Evolutionary conservation across 2,797 vertebrate species (phyloP).

Genomic region (Thaleichthys pacificus): DNA sequence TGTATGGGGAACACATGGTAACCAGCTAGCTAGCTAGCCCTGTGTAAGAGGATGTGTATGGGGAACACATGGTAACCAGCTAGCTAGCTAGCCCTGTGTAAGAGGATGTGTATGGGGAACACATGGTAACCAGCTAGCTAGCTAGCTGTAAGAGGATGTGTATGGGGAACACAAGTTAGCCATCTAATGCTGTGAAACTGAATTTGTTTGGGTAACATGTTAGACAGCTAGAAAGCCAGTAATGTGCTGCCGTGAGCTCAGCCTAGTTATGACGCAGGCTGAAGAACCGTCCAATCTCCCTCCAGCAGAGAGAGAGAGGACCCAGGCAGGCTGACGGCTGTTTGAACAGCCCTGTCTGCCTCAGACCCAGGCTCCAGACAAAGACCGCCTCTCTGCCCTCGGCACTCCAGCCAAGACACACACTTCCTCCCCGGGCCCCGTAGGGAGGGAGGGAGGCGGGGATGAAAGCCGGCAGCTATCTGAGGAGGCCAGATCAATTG

Average conservation of each 20-base stretch:
- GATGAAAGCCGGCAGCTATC: slow-evolving; percentile 29
- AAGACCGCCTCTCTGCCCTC: slow-evolving; percentile 27
- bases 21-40: no score
- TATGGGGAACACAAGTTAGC: neutral
- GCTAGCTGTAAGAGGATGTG: neutral
- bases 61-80: no score
- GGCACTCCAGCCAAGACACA: slow-evolving; percentile 26
- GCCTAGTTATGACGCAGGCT: neutral
- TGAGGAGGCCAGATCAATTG: slow-evolving; percentile 55
- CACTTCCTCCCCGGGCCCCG: slow-evolving; percentile 47
- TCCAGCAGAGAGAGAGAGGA: slow-evolving; percentile 14
- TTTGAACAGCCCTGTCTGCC: slow-evolving; percentile 40
- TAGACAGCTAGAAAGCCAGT: neutral
- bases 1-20: neutral
- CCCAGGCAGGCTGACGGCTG: slow-evolving; percentile 33
- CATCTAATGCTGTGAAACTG: no score
- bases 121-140: no score
- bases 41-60: no score
- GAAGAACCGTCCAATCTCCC: slow-evolving; percentile 28
- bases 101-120: no score
- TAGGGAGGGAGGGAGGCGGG: slow-evolving; percentile 41
- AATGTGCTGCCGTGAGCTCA: no score
- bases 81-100: no score
- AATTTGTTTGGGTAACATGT: no score
- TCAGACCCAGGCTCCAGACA: slow-evolving; percentile 24